Percentiles rank a stretch among this genome's conserved stretches.
Conservation (phyloP, 2,113 vertebrate genomes). For the Tringa solitaria region DNA sequence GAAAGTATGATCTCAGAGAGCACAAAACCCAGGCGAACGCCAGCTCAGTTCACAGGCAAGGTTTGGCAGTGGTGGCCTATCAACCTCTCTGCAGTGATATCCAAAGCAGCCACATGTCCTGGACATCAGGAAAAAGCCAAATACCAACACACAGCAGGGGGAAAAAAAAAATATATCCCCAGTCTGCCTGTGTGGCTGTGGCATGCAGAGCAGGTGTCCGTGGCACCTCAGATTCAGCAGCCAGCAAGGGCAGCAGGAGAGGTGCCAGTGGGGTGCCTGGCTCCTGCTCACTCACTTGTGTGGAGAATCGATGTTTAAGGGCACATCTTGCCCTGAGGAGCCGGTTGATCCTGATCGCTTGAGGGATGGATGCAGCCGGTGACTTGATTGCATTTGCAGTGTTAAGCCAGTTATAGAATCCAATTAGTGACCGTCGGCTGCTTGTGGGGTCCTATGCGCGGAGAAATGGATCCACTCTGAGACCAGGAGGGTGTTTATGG, state of each 20-base stretch:
- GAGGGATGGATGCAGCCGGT: background rate
- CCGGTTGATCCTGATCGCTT: background rate
- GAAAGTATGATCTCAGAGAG: constrained; percentile 26
- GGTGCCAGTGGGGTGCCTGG: background rate
- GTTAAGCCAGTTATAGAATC: background rate
- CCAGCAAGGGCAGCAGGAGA: background rate
- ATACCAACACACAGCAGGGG: background rate
- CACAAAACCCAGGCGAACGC: background rate
- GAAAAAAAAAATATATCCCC: background rate
- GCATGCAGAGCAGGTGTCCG: rapidly evolving
- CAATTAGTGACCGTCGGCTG: background rate
- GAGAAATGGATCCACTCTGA: background rate
- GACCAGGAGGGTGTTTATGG: background rate
- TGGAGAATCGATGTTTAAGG: background rate
- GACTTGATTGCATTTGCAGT: background rate
- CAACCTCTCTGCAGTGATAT: background rate
- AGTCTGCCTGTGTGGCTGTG: background rate
- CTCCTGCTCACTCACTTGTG: background rate
- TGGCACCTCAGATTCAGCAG: background rate
- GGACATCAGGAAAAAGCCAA: background rate
- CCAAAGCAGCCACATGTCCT: background rate
- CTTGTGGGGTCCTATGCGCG: background rate
- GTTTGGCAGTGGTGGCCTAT: background rate
- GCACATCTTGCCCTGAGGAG: background rate
- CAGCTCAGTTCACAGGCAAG: background rate